Conservation (phyloP, 2,797 vertebrate species). For the Anisognathus igniventris region DNA sequence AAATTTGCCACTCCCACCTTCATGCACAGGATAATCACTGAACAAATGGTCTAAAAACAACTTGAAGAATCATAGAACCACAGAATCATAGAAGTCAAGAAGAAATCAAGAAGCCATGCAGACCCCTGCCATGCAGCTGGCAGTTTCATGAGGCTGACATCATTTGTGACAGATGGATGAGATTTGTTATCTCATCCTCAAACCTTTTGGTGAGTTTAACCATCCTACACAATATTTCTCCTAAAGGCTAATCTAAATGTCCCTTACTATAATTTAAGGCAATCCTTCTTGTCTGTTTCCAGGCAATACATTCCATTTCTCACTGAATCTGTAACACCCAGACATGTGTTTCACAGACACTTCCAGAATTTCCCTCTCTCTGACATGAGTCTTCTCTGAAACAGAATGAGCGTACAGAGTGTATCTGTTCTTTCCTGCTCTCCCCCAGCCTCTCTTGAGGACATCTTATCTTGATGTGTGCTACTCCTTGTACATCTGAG, state of each 20-base stretch:
- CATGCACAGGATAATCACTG: background rate
- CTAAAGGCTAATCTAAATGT: background rate
- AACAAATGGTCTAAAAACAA: background rate
- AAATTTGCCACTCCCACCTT: background rate
- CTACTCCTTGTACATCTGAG: background rate
- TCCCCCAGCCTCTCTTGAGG: background rate
- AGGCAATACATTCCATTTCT: background rate
- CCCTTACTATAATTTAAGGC: background rate
- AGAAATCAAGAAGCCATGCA: background rate
- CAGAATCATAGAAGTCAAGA: background rate
- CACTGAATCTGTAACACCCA: background rate
- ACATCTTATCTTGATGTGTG: background rate
- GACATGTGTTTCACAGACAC: background rate
- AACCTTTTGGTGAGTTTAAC: background rate
- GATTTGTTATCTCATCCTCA: background rate
- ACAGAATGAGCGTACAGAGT: background rate
- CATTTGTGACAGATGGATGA: slow-evolving; percentile 2
- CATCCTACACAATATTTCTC: background rate
- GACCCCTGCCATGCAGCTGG: background rate
- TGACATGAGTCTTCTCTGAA: background rate
- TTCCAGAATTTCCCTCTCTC: background rate
- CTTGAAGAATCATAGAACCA: background rate
- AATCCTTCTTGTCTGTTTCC: background rate
- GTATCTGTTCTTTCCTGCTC: background rate
- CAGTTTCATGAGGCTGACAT: background rate